phyloP scores from a whole-genome alignment of 2,113 vertebrate species.

The Tiliqua scincoides region DNA sequence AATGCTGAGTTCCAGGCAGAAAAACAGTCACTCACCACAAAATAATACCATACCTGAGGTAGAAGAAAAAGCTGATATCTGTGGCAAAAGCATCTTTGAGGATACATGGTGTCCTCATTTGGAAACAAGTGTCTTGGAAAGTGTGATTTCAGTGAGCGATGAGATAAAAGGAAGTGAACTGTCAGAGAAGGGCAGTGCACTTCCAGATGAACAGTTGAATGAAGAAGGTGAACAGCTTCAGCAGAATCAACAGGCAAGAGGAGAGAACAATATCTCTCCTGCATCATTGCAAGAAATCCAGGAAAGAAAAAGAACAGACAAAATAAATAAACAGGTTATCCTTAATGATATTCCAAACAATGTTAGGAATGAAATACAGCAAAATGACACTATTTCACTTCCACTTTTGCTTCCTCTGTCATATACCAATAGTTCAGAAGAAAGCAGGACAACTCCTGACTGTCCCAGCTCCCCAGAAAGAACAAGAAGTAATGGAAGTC shows the following conservation, averaged over 20 bases:
- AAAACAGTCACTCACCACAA: slow-evolving; percentile 57
- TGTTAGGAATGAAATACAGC: slow-evolving; percentile 59
- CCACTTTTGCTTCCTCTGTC: slow-evolving; percentile 19
- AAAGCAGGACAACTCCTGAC: slow-evolving; percentile 40
- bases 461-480: slow-evolving; percentile 42
- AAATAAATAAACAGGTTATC: slow-evolving; percentile 47
- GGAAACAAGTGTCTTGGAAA: slow-evolving; percentile 51
- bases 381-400: slow-evolving; percentile 49
- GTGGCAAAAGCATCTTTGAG: slow-evolving; percentile 54
- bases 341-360: slow-evolving; percentile 18
- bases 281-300: slow-evolving; percentile 16
- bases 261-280: slow-evolving; percentile 40
- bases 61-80: slow-evolving; percentile 27
- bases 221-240: slow-evolving; percentile 44
- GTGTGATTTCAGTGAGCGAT: slow-evolving; percentile 28
- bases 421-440: slow-evolving; percentile 29
- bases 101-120: slow-evolving; percentile 61
- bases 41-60: slow-evolving; percentile 20
- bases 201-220: slow-evolving; percentile 60
- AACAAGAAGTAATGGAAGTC: slow-evolving; percentile 13
- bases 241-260: slow-evolving; percentile 37
- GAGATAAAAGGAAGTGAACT: slow-evolving; percentile 32
- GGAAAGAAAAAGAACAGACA: slow-evolving; percentile 8
- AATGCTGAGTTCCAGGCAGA: slow-evolving; percentile 48
- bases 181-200: slow-evolving; percentile 43